phyloP scores from a whole-genome alignment of 2,888 invertebrate genomes.

The Latrodectus elegans region DNA sequence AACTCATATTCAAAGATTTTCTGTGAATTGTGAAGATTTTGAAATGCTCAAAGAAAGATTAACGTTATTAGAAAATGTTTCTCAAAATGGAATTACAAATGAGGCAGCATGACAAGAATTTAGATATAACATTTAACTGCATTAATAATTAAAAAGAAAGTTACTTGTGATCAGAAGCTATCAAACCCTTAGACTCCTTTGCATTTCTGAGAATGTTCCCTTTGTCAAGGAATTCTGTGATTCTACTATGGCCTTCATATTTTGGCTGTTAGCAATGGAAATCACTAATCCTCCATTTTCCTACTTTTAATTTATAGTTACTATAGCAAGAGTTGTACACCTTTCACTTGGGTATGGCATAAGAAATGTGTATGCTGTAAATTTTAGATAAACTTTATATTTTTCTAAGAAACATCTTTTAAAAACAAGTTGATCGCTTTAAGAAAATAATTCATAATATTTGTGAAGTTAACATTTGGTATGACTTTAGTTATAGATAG shows the following conservation, averaged over 20 bases:
- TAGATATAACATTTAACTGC: constrained; percentile 7
- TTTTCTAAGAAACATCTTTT: too few species aligned
- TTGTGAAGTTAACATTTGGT: too few species aligned
- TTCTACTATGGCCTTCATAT: constrained; percentile 24
- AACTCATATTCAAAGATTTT: constrained; percentile 54
- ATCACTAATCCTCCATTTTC: constrained; percentile 33
- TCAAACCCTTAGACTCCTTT: constrained; percentile 11
- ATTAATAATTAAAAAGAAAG: background rate
- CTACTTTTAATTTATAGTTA: constrained; percentile 21
- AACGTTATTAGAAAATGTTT: constrained; percentile 20
- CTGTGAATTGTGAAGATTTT: constrained; percentile 40
- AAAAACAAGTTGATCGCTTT: too few species aligned
- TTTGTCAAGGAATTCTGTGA: constrained; percentile 40
- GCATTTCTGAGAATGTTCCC: background rate
- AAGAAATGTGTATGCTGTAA: too few species aligned
- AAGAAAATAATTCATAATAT: too few species aligned
- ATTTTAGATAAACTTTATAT: too few species aligned
- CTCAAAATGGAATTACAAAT: constrained; percentile 1
- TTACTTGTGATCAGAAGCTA: constrained; percentile 19
- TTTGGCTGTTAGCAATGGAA: constrained; percentile 14
- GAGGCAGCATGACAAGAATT: constrained; percentile 30
- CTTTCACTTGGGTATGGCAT: background rate
- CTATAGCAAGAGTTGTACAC: constrained; percentile 32
- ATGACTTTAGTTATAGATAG: background rate
- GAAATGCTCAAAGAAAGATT: constrained; percentile 51